Evolutionary conservation across 1,140 invertebrate genomes (phyloP), one percentile per base, ranked within the genome.

Genomic region (Drosophila nigrodunni): DNA sequence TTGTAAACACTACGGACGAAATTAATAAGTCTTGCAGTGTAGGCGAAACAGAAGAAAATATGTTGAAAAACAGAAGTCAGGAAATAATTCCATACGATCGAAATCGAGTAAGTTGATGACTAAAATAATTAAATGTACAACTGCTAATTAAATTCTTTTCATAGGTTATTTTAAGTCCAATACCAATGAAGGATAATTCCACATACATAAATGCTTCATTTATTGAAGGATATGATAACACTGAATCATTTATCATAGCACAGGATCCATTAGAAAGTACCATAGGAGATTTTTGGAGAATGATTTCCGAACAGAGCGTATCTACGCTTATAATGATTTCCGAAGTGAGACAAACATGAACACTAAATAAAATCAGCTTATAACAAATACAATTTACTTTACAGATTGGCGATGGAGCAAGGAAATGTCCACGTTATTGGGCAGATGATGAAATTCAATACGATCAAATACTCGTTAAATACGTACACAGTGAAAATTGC

Each of bases 181-280:
- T 97, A 78, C 95, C 96, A 55, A 95, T 95, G 34, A 94, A 95
- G 83, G 97, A 98, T 92, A 96, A 97, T 92, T 98, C 97, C 30
- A 98, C 98, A 1, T 99, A 99, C 90, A 99, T 99, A 78, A 99
- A 99, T 93, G 98, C 98, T 2, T 98, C 97, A 2, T 99, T 98
- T 92, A 97, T 99, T 78, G 98, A 99, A 94, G 97, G 97, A 13
- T 99, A 99, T 91, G 97, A 98, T 89, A 98, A 98, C 93, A 96
- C 95, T 0, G 97, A 98, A 93, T 97, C 97, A 13, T 99, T 98
- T 93, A 98, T 99, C 47, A 98, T 98, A 49, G 97, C 98, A 2
- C 98, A 99, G 94, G 98, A 99, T 93, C 98, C 98, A 0, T 91
- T 99, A 60, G 97, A 97, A 34, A 94, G 94, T 68, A 99, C 98